These are phyloP conservation scores for Hirtodrosophila alboralis DNA, from an alignment of 2,888 invertebrate genomes.

Conservation along the genomic window DNA sequence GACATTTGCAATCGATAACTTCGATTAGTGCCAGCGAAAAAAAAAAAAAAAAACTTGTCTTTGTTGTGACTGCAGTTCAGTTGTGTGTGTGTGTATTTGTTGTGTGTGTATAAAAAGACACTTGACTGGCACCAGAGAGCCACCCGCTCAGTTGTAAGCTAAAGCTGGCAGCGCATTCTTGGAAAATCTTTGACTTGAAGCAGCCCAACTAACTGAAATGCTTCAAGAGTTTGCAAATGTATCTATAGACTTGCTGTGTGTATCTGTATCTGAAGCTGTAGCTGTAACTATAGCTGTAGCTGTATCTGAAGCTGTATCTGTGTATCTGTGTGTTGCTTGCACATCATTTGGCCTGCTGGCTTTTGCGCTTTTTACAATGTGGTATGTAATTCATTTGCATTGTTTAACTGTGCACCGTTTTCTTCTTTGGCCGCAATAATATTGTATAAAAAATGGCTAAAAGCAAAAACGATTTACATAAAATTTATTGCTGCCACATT, in stretches of 20 bases:
- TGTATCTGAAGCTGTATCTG: too few relatives aligned
- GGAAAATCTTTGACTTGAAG: constrained; percentile 64
- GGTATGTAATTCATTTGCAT: constrained; percentile 77
- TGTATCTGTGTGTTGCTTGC: constrained; percentile 52
- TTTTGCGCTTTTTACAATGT: constrained; percentile 43
- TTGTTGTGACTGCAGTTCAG: constrained; percentile 2
- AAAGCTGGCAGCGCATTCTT: constrained; percentile 67
- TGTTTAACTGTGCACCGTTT: constrained; percentile 73
- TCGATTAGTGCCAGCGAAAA: constrained; percentile 28
- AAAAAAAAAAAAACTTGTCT: constrained; percentile 34
- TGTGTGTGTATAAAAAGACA: constrained; percentile 37
- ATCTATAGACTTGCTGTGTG: constrained; percentile 7
- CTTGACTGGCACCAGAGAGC: constrained; percentile 46
- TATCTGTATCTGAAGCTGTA: constrained; percentile 20
- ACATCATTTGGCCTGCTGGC: constrained; percentile 59
- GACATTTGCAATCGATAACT: constrained; percentile 40
- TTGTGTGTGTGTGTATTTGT: constrained; percentile 5
- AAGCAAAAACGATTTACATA: constrained; percentile 75
- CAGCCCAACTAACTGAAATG: constrained; percentile 11
- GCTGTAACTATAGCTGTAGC: too few relatives aligned
- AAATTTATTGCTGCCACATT: constrained; percentile 80
- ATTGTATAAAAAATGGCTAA: constrained; percentile 35
- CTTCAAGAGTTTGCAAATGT: constrained; percentile 11
- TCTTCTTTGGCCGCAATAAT: constrained; percentile 61
- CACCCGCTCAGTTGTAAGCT: constrained; percentile 53